Conservation (phyloP, 2,113 vertebrate genomes). For the Eulemur rufifrons region DNA sequence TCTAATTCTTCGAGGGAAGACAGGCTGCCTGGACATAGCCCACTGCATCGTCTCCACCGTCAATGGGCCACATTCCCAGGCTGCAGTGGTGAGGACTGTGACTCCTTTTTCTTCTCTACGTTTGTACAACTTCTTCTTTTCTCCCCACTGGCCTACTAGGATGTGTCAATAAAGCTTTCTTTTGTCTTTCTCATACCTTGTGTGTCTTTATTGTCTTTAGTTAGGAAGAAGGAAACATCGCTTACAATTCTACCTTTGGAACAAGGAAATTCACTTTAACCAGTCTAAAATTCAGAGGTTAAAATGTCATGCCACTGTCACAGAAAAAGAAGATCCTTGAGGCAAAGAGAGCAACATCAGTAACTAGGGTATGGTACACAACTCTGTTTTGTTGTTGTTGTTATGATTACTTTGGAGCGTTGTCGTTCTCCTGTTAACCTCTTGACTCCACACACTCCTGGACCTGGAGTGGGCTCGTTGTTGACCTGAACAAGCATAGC, state of each 20-base stretch:
- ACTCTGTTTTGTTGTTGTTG: background rate
- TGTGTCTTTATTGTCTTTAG: background rate
- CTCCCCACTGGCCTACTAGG: background rate
- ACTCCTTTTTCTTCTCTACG: background rate
- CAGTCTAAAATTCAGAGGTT: background rate
- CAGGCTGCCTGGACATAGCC: background rate
- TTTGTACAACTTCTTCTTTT: background rate
- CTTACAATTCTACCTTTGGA: background rate
- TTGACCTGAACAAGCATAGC: background rate
- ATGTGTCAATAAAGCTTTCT: background rate
- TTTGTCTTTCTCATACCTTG: background rate
- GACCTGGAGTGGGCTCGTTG: background rate
- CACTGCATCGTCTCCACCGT: fast-evolving
- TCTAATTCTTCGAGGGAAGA: background rate
- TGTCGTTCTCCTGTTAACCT: background rate
- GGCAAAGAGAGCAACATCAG: background rate
- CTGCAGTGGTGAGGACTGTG: background rate
- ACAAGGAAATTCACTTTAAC: background rate
- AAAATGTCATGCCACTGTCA: background rate
- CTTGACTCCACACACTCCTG: background rate
- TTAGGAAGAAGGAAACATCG: background rate
- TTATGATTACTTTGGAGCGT: background rate
- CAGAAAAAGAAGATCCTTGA: background rate
- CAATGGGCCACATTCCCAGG: background rate
- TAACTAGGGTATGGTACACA: background rate